Conservation (phyloP, 2,888 invertebrate species). For the Neelides folsomi region DNA sequence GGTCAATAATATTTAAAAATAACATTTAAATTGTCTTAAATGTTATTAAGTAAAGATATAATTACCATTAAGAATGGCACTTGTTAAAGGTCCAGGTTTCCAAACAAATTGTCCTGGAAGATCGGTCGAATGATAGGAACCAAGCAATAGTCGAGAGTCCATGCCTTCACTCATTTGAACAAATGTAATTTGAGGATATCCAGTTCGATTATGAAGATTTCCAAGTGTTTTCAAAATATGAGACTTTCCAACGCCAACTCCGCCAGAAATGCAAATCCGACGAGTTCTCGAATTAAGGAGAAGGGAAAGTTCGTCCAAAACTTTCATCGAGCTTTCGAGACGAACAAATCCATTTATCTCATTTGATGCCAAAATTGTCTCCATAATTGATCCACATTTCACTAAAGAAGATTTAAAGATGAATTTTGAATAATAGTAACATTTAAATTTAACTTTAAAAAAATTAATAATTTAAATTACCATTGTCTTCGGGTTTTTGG, state of each 20-base stretch:
- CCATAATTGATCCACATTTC: no score
- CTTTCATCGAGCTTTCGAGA: no score
- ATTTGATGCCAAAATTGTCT: no score
- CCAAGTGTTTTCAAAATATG: slow-evolving; percentile 76
- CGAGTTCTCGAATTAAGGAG: slow-evolving; percentile 36
- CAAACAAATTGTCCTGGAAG: slow-evolving; percentile 95
- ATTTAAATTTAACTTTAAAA: no score
- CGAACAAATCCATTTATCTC: no score
- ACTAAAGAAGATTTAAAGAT: no score
- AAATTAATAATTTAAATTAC: no score
- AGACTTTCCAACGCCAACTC: slow-evolving; percentile 92
- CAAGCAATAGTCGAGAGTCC: slow-evolving; percentile 86
- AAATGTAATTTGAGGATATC: slow-evolving; percentile 51
- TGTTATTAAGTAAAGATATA: not conserved
- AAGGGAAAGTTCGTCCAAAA: no score
- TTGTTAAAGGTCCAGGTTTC: slow-evolving; percentile 83
- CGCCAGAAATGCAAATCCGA: slow-evolving; percentile 58
- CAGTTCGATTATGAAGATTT: slow-evolving; percentile 33
- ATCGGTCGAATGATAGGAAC: slow-evolving; percentile 87
- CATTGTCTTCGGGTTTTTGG: no score
- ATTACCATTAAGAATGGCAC: slow-evolving; percentile 43
- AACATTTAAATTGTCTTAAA: not conserved
- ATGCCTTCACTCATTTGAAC: slow-evolving; percentile 94
- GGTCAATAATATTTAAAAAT: no score
- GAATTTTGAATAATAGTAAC: no score